phyloP scores from a whole-genome alignment of 2,113 vertebrate genomes.

The Phoenicopterus ruber region DNA sequence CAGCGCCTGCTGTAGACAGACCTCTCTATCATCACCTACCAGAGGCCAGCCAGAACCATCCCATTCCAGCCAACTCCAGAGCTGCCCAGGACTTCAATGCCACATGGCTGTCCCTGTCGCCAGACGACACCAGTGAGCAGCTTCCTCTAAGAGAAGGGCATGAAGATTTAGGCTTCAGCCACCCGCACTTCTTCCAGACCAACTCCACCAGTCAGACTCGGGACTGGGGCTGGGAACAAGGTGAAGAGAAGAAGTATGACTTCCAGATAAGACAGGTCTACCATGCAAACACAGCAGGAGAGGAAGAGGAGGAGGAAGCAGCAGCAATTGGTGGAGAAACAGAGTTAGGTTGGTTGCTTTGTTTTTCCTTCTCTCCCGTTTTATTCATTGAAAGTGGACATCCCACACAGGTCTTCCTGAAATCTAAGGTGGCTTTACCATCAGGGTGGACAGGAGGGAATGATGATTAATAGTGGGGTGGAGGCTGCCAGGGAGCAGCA shows the following conservation, averaged over 20 bases:
- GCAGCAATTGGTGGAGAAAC: constrained; percentile 10
- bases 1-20: constrained; percentile 34
- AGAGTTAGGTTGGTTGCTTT: constrained; percentile 56
- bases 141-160: constrained; percentile 11
- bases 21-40: constrained; percentile 39
- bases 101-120: constrained; percentile 30
- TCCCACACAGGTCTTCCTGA: not conserved
- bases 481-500: not conserved
- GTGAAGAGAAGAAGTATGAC: constrained; percentile 40
- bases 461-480: not conserved
- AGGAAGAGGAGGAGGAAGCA: constrained; percentile 29
- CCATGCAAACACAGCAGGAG: not conserved
- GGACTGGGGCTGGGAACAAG: constrained; percentile 49
- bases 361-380: not conserved
- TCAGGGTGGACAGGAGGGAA: not conserved
- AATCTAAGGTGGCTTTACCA: not conserved
- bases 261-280: constrained; percentile 45
- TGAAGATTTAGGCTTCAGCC: constrained; percentile 13
- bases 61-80: constrained; percentile 8
- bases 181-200: not conserved
- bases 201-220: not conserved
- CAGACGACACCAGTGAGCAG: constrained; percentile 8
- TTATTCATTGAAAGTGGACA: not conserved
- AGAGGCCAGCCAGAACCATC: constrained; percentile 7
- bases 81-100: constrained; percentile 48